These are phyloP conservation scores for Dendrolimus punctatus DNA, from an alignment of 1,140 invertebrate species.

Conservation along the genomic window DNA sequence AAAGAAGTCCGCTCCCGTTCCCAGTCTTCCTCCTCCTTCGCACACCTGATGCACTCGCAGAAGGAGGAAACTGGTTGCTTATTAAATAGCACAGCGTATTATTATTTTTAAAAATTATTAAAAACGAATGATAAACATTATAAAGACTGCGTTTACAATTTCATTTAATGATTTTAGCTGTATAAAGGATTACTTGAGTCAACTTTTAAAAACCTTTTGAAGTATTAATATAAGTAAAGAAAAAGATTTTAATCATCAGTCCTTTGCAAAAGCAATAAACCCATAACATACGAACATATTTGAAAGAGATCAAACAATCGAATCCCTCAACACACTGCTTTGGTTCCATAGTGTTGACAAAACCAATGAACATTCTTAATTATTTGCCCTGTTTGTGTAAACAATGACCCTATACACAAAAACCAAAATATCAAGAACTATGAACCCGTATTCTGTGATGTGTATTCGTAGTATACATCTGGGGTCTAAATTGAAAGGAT, in stretches of 20 bases:
- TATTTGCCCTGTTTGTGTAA: conserved; percentile 63
- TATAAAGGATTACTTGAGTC: too few species aligned
- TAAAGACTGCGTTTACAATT: conserved; percentile 1
- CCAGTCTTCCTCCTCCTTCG: too few species aligned
- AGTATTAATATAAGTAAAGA: too few species aligned
- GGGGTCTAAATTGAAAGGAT: conserved; percentile 32
- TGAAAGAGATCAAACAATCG: conserved; percentile 52
- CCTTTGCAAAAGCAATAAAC: conserved; percentile 39
- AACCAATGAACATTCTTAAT: conserved; percentile 69
- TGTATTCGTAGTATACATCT: conserved; percentile 4
- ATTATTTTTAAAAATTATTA: not conserved
- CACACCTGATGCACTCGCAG: too few species aligned
- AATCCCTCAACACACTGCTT: conserved; percentile 30
- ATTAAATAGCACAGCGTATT: too few species aligned
- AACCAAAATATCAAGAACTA: conserved; percentile 18
- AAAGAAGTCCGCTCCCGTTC: too few species aligned
- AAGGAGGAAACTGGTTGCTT: too few species aligned
- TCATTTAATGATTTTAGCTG: too few species aligned
- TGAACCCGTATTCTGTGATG: conserved; percentile 11
- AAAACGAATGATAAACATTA: conserved; percentile 23
- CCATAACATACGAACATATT: conserved; percentile 36
- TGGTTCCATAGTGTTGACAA: conserved; percentile 50
- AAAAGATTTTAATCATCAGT: conserved; percentile 21
- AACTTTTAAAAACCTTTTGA: too few species aligned
- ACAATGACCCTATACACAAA: conserved; percentile 44